phyloP scores from a whole-genome alignment of 2,797 vertebrate genomes.

The Macropus fuliginosus region DNA sequence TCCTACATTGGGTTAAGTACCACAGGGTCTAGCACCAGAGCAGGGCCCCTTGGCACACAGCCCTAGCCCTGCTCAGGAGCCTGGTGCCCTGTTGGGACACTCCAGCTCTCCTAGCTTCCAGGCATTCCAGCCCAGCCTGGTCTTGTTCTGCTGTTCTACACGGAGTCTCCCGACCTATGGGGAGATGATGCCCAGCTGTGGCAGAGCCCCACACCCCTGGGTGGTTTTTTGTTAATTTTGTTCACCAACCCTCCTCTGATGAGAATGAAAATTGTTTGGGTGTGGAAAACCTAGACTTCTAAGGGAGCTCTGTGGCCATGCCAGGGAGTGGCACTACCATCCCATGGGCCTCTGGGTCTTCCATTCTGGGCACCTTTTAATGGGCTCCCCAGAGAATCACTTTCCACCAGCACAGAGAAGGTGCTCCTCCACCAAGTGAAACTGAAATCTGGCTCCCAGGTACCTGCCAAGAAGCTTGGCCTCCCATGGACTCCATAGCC shows the following conservation, averaged over 20 bases:
- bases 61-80: background rate
- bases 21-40: background rate
- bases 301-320: background rate
- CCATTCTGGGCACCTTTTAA: background rate
- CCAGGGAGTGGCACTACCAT: background rate
- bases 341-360: background rate
- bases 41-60: background rate
- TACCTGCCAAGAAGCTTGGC: accelerated
- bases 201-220: background rate
- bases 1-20: background rate
- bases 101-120: background rate
- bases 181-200: background rate
- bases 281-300: background rate
- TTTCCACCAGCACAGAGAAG: background rate
- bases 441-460: background rate
- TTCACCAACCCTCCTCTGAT: constrained; percentile 27
- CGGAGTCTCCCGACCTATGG: background rate
- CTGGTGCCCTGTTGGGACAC: background rate
- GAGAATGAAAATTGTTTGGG: background rate
- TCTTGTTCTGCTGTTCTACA: constrained; percentile 1
- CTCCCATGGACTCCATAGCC: background rate
- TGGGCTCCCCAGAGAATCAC: background rate
- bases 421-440: background rate
- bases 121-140: background rate
- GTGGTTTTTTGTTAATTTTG: constrained; percentile 25